These are phyloP conservation scores for Sturnira hondurensis DNA, from an alignment of 2,113 vertebrate species.

Conservation along the genomic window DNA sequence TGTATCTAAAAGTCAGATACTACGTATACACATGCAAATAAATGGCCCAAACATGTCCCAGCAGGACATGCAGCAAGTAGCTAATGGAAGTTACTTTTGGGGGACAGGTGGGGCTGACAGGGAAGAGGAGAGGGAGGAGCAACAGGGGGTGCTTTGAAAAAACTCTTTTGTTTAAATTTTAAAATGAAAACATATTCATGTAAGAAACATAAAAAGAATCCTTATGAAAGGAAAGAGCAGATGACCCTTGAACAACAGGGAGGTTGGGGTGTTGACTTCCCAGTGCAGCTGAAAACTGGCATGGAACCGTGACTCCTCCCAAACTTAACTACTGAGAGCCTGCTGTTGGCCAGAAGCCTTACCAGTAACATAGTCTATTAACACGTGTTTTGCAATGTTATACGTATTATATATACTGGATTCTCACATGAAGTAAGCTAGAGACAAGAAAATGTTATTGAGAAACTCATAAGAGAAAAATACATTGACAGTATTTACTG, in stretches of 20 bases:
- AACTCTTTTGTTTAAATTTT: background rate
- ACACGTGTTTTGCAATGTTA: background rate
- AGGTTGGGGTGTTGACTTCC: background rate
- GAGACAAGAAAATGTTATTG: background rate
- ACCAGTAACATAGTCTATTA: too few relatives aligned
- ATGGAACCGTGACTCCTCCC: background rate
- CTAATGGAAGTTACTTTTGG: background rate
- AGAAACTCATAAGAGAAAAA: background rate
- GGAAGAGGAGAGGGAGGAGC: fast-evolving
- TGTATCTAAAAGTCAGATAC: background rate
- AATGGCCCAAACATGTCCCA: background rate
- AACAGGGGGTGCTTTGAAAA: background rate
- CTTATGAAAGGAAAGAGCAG: background rate
- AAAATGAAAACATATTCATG: background rate
- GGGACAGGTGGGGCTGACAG: background rate
- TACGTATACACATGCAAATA: background rate
- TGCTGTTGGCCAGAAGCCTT: background rate
- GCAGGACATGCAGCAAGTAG: background rate
- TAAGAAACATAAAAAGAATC: background rate
- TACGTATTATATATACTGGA: background rate
- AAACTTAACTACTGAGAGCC: background rate
- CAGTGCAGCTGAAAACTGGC: background rate
- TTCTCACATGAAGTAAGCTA: background rate
- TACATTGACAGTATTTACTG: background rate
- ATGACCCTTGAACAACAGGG: background rate